These are phyloP conservation scores for Hemicrepidius hirtus DNA, from an alignment of 2,888 invertebrate species.

Conservation along the genomic window DNA sequence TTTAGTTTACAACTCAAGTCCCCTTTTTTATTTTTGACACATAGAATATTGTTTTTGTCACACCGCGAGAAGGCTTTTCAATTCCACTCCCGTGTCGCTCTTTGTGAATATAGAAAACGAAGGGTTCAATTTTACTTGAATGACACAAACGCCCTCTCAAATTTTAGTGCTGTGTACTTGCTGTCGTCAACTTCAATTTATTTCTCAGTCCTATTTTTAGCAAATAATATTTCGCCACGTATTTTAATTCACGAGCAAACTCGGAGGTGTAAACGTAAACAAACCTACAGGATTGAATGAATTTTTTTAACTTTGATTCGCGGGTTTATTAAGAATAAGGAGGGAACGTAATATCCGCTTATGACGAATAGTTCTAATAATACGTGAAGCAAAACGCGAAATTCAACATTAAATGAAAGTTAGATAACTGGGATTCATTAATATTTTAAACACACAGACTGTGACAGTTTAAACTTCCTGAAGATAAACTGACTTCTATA, in stretches of 20 bases:
- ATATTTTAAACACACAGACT: slow-evolving; percentile 29
- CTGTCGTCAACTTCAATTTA: slow-evolving; percentile 30
- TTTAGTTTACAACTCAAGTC: too few relatives aligned
- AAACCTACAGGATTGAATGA: too few relatives aligned
- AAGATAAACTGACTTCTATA: slow-evolving; percentile 48
- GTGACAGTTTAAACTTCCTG: slow-evolving; percentile 46
- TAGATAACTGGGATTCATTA: slow-evolving; percentile 30
- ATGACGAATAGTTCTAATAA: neutral
- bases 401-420: slow-evolving; percentile 26
- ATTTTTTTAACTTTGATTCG: too few relatives aligned
- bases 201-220: neutral
- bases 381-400: slow-evolving; percentile 7
- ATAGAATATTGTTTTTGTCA: slow-evolving; percentile 22
- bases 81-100: slow-evolving; percentile 21
- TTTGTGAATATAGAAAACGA: slow-evolving; percentile 26
- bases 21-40: slow-evolving; percentile 21
- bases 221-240: too few relatives aligned
- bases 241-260: too few relatives aligned
- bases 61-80: slow-evolving; percentile 8
- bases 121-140: slow-evolving; percentile 16
- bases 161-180: neutral
- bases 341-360: too few relatives aligned
- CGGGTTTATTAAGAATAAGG: too few relatives aligned
- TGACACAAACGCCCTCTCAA: slow-evolving; percentile 18
- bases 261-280: too few relatives aligned